phyloP scores from a whole-genome alignment of 1,140 invertebrate genomes.

The Agraylea sexmaculata region DNA sequence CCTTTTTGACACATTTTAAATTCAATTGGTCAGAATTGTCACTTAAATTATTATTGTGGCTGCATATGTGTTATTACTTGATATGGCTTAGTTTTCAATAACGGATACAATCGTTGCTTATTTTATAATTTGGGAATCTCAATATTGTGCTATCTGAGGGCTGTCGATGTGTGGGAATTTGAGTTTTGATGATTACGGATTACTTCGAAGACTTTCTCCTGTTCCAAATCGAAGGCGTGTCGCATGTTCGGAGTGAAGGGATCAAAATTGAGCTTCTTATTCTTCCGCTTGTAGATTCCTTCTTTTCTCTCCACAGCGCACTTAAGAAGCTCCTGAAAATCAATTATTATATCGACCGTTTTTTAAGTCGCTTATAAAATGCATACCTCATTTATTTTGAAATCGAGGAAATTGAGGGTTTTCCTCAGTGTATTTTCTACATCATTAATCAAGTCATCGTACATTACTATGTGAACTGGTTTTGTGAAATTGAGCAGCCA shows the following conservation, averaged over 20 bases:
- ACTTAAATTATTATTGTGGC: no score
- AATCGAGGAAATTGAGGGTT: constrained; percentile 50
- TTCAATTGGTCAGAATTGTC: no score
- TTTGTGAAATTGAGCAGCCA: constrained; percentile 61
- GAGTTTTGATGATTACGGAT: constrained; percentile 21
- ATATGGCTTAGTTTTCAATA: neutral
- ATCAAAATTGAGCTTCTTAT: constrained; percentile 52
- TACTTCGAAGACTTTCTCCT: constrained; percentile 36
- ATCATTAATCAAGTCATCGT: constrained; percentile 54
- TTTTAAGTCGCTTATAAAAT: neutral
- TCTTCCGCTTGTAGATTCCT: constrained; percentile 57
- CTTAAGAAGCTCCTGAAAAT: constrained; percentile 36
- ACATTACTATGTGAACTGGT: constrained; percentile 55
- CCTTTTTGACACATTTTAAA: no score
- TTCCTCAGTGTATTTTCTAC: constrained; percentile 44
- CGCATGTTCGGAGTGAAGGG: constrained; percentile 54
- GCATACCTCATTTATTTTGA: constrained; percentile 31
- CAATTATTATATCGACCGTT: no score
- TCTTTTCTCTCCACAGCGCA: constrained; percentile 51
- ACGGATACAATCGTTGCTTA: no score
- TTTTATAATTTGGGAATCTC: no score
- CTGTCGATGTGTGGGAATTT: constrained; percentile 16
- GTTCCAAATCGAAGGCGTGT: constrained; percentile 32
- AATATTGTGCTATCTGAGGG: constrained; percentile 19
- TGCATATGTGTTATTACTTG: neutral